These are phyloP conservation scores for Phenacoccus solenopsis DNA, from an alignment of 1,140 invertebrate species.

Conservation along the genomic window DNA sequence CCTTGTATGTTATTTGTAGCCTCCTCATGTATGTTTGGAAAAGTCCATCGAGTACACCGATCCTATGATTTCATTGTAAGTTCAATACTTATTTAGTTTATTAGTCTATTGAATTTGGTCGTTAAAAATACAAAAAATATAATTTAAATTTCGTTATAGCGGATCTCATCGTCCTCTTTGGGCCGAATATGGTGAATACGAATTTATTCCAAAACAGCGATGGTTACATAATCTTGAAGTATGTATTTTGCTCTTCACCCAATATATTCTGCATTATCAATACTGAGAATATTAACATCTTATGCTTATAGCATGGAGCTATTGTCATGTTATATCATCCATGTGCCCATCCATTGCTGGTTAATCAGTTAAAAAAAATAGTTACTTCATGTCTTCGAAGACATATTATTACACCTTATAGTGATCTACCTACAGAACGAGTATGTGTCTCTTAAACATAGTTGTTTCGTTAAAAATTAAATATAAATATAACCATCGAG, in stretches of 20 bases:
- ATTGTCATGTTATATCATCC: conserved; percentile 80
- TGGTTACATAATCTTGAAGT: conserved; percentile 76
- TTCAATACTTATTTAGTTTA: conserved; percentile 24
- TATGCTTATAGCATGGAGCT: conserved; percentile 53
- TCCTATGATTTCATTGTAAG: conserved; percentile 50
- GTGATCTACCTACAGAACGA: conserved; percentile 42
- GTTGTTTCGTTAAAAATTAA: conserved; percentile 18
- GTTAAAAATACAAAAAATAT: background rate
- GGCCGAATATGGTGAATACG: conserved; percentile 71
- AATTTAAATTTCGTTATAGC: conserved; percentile 39
- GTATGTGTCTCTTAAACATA: conserved; percentile 36
- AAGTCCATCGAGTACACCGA: conserved; percentile 49
- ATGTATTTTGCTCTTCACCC: conserved; percentile 22
- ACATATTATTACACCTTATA: conserved; percentile 68
- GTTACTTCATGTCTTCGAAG: conserved; percentile 58
- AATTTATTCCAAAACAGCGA: conserved; percentile 63
- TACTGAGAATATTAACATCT: conserved; percentile 16
- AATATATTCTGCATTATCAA: background rate
- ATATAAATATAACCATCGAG: background rate
- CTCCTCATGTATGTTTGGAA: conserved; percentile 55
- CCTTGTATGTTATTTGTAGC: conserved; percentile 42
- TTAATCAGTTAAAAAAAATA: conserved; percentile 47
- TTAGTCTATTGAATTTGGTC: background rate
- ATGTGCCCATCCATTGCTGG: conserved; percentile 56
- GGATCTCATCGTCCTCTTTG: conserved; percentile 68